Base-by-base conservation (phyloP, 2,797 vertebrate genomes). In the Pseudomugil tenellus region DNA sequence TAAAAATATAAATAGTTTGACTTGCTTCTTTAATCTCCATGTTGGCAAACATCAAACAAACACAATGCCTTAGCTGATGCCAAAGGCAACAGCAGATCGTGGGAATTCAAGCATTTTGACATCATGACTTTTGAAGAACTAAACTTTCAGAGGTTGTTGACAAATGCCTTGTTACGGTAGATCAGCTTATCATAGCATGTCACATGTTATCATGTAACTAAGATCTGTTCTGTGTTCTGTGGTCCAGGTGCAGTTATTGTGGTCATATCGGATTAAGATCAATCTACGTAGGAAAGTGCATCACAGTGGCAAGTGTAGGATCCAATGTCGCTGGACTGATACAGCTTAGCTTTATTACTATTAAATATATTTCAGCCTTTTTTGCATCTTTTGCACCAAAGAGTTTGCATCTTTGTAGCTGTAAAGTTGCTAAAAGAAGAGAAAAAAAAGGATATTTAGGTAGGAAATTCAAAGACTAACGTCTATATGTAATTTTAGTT, bases 11-110 rank as follows among this genome's bases (percentile, higher is more conserved):
- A 29, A 63, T 12, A 54, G 19, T 26, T 48, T 21, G 37, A 8
- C n/a, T 55, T 21, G 5, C 49, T 60, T 37, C 53, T 57, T 59
- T 23, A 55, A 43, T 6, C 60, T 58, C 19, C 35, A 73, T 3
- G 32, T 6, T 32, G 9, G 3, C 32, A 32, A 39, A 23, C 25
- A 39, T 12, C 12, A 76, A 61, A 82, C 48, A 35, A 37, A 60
- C n/a, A 58, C 41, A 53, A 19, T 19, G 34, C 17, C 23, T 56
- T 21, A 48, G 67, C 35, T 63, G 58, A 49, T n/a, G 68, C 64
- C 56, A 58, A 66, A 72, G 60, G 66, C 37, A 69, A 72, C 49
- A 62, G 11, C 37, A 53, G 46, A 59, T 32, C 48, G 62, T 37
- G 31, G 34, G 34, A 71, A 80, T 54, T n/a, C 14, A 34, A 34